Evolutionary conservation across 2,113 vertebrate genomes (phyloP).

Genomic region (Marmota monax): DNA sequence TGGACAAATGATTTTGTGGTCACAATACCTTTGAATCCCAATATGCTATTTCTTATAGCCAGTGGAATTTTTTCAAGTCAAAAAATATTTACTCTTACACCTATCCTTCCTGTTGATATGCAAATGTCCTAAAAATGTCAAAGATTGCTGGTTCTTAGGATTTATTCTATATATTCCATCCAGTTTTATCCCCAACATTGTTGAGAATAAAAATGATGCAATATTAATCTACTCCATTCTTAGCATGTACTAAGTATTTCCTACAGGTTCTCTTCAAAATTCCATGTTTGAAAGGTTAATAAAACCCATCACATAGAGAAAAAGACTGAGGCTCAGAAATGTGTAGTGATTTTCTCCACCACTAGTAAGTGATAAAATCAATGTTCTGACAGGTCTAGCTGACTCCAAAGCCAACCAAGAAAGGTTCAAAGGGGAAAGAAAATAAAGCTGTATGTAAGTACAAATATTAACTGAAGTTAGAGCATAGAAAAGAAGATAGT

Average conservation of each 20-base stretch:
- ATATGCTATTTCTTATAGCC: neutral
- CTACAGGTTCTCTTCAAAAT: neutral
- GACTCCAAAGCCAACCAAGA: neutral
- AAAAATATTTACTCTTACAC: neutral
- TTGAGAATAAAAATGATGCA: neutral
- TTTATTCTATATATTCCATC: neutral
- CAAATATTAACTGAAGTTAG: neutral
- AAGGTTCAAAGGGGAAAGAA: neutral
- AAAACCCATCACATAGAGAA: neutral
- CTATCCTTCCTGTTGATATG: neutral
- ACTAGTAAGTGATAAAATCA: neutral
- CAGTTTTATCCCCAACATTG: neutral
- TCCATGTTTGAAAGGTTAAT: neutral
- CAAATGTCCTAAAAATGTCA: neutral
- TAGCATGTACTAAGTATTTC: neutral
- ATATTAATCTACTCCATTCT: neutral
- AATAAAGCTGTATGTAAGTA: neutral
- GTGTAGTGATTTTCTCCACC: neutral
- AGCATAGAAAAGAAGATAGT: neutral
- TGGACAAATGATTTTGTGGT: neutral
- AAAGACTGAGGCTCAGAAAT: conserved; percentile 30
- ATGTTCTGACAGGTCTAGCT: neutral
- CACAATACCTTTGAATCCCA: neutral
- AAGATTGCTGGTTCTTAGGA: neutral
- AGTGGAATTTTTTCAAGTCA: neutral